A percentile compares a stretch with the other conserved stretches of the same genome.
These are phyloP conservation scores for Cyprinus carpio DNA, from an alignment of 2,113 vertebrate genomes.

Conservation along the genomic window DNA sequence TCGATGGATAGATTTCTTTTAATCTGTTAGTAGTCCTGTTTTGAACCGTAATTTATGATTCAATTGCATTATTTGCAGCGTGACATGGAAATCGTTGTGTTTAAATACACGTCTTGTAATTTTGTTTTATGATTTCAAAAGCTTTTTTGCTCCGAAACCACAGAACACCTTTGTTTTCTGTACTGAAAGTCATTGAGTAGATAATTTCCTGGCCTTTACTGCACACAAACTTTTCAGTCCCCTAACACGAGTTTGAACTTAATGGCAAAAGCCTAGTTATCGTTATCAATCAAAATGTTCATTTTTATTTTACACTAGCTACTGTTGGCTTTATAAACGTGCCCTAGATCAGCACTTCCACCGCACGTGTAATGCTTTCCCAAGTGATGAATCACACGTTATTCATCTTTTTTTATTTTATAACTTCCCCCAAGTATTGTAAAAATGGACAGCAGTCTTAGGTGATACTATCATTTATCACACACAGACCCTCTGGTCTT, in stretches of 20 bases:
- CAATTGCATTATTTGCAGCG: too few species aligned
- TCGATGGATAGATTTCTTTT: too few species aligned
- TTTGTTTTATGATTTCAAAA: too few species aligned
- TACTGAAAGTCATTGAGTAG: not conserved
- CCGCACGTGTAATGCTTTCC: not conserved
- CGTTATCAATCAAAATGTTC: not conserved
- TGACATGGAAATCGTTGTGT: not conserved
- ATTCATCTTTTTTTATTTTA: not conserved
- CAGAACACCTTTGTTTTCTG: not conserved
- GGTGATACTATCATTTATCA: slow-evolving; percentile 27
- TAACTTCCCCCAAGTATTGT: not conserved
- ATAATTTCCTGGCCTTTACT: not conserved
- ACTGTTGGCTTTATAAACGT: not conserved
- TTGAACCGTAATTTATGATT: not conserved
- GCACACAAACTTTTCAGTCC: not conserved
- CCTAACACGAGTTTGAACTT: not conserved
- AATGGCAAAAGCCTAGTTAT: not conserved
- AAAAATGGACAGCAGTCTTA: not conserved
- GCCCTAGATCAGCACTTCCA: not conserved
- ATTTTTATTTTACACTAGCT: not conserved
- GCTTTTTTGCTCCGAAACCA: not conserved
- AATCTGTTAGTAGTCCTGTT: too few species aligned
- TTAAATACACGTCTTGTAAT: not conserved
- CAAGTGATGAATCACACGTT: not conserved
- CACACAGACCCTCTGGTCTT: slow-evolving; percentile 1